Base-by-base conservation (phyloP, 2,888 invertebrate genomes). In the Apotomis turbidana region DNA sequence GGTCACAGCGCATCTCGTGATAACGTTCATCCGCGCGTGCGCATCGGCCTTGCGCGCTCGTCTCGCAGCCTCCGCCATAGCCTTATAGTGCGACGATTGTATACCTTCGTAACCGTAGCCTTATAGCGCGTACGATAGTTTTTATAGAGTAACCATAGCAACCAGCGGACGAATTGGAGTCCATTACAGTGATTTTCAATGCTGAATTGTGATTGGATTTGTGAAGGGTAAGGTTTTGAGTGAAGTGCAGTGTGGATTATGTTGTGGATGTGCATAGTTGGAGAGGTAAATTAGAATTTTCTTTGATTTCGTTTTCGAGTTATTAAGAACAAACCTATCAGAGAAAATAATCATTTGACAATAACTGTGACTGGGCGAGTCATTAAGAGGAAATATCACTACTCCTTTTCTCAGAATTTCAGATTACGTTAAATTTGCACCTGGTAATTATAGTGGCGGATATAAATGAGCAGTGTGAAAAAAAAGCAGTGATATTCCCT, bases 11-110 rank as follows among this genome's bases (percentile, higher is more conserved):
- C 38, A 83, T 78, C 84, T 88, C 84, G 84, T 89, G 92, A 90
- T 92, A 92, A 90, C 85, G 89, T 83, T 81, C 85, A 88, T 87
- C 89, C 80, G 86, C 90, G 87, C 87, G 66, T 74, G 90, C 88
- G 90, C 90, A 82, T 75, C 85, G 84, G 79, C 80, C 81, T 81
- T 81, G 88, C 81, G 87, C 90, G 85, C 89, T 80, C 90, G 88
- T 83, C 85, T 86, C 81, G 27, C 73, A 70, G 69, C 60, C 57
- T 68, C 69, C 64, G 67, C 76, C 74, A 9, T 4, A 9, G 1
- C 15, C 38, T 27, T 27, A 27, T 27, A 27, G 27, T 27, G 27
- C 27, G 2, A 27, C 27, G 27, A 27, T 27, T 27, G 1, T 27
- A 8, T n/a, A 36, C 58, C 13, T 71, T 51, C 49, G 58, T 36